Evolutionary conservation across 2,888 invertebrate genomes (phyloP), one percentile per base, ranked within the genome.

Genomic region (Diachrysia chrysitis): DNA sequence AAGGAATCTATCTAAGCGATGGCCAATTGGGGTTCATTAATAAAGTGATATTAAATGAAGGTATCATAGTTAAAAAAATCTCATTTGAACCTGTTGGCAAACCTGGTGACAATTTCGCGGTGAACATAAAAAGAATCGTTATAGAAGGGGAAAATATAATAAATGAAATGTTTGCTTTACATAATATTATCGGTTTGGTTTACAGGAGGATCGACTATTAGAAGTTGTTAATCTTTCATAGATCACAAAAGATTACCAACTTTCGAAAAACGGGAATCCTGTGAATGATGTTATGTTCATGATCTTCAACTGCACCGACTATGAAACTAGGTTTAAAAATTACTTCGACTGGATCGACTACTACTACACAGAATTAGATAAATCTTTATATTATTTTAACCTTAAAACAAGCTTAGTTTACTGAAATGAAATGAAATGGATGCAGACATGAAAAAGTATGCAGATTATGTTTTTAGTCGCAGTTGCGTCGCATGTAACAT

Each of bases 221-320:
- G 78, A 85, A n/a, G n/a, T n/a, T n/a, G n/a, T n/a, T n/a, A n/a
- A n/a, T n/a, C n/a, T n/a, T n/a, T n/a, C n/a, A 17, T 84, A 83
- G 16, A 67, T 87, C 0, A 77, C 89, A 71, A 83, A 89, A 25
- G 90, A 90, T 71, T 90, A 89, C 59, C 89, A 90, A 66, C 0
- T 81, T 12, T 79, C 85, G 0, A 83, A 57, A 10, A 78, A 77
- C 42, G 71, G 66, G 1, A 87, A 71, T 37, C 89, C 89, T 5
- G 86, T 70, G 0, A 54, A 64, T 0, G 90, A 90, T 29, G 19
- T 90, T 0, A 74, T 86, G 12, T 88, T 85, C 73, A 78, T 81
- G 68, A 78, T 79, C 23, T 78, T 79, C 29, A 87, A 83, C 64
- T 87, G 89, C 48, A 87, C 88, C 0, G 82, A 87, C 53, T 72